Base-by-base conservation (phyloP, 2,888 invertebrate species). In the Lasioglossum morio region DNA sequence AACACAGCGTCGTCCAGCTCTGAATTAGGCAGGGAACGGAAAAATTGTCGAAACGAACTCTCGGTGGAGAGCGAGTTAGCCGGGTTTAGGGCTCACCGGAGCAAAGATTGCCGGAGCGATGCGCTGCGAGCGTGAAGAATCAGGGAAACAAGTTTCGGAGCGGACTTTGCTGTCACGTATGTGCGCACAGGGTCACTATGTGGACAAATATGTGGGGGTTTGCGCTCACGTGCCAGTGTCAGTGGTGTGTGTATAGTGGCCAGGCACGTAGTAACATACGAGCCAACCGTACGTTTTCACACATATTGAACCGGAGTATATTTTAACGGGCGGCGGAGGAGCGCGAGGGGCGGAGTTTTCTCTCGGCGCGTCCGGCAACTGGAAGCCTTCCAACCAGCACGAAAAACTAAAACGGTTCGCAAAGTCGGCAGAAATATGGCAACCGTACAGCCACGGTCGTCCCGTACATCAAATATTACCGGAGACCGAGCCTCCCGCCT, bases 341-440 rank as follows among this genome's bases (percentile, higher is more conserved):
- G 40, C 14, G 70, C 40, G 37, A 8, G 37, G 70, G 40, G 70
- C 7, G 37, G 69, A 69, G 78, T 43, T 46, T 70, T 69, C 80
- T 86, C 86, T 82, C 81, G 79, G 81, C 76, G 86, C 78, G 82
- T 87, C 87, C 86, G 79, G 82, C 86, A 80, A 87, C 92, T 94
- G 94, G 94, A 93, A 93, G 89, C 90, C 91, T 92, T 94, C 94
- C 94, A 94, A 93, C 92, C 92, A 90, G 90, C 89, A 93, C 91
- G 92, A 93, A 93, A 93, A 93, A 93, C 90, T 92, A 92, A 92
- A 94, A 93, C 89, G 92, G 89, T 92, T 92, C 91, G 92, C 92
- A 92, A 93, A 93, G 92, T 93, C 93, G 93, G 92, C 93, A 94
- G 93, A 94, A 93, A 94, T 93, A 94, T 94, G 92, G 93, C 91